Evolutionary conservation across 2,113 vertebrate genomes (phyloP).

Genomic region (Cisticola juncidis): DNA sequence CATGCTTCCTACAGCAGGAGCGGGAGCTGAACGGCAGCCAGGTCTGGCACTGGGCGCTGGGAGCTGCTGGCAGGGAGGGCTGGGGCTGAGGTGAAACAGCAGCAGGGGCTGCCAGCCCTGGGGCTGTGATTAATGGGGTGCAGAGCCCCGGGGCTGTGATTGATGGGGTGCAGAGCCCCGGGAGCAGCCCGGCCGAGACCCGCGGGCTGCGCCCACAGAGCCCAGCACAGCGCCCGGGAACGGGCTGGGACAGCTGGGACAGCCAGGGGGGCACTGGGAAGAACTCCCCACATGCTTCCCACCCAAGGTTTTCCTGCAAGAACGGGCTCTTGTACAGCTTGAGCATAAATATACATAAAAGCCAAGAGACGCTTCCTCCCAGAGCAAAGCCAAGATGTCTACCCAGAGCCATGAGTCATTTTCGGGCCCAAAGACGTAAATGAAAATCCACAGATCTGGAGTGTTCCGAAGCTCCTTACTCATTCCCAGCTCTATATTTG

Average conservation of each 20-base stretch:
- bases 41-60: background rate
- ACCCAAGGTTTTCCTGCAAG: background rate
- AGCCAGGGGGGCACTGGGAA: background rate
- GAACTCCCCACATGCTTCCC: background rate
- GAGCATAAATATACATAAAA: background rate
- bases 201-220: accelerated
- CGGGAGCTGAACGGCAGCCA: background rate
- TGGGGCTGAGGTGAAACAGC: background rate
- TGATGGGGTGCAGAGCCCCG: background rate
- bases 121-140: background rate
- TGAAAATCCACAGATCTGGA: background rate
- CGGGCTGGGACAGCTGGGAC: accelerated
- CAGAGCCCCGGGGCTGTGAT: background rate
- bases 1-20: background rate
- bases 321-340: background rate
- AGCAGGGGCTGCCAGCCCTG: background rate
- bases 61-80: background rate
- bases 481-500: background rate
- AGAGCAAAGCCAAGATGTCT: background rate
- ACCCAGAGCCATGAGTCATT: background rate
- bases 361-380: background rate
- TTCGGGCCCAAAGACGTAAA: background rate
- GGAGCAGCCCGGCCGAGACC: accelerated
- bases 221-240: accelerated
- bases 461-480: background rate